These are phyloP conservation scores for Xestoiulus laeticollis DNA, from an alignment of 2,888 invertebrate genomes.

Conservation along the genomic window DNA sequence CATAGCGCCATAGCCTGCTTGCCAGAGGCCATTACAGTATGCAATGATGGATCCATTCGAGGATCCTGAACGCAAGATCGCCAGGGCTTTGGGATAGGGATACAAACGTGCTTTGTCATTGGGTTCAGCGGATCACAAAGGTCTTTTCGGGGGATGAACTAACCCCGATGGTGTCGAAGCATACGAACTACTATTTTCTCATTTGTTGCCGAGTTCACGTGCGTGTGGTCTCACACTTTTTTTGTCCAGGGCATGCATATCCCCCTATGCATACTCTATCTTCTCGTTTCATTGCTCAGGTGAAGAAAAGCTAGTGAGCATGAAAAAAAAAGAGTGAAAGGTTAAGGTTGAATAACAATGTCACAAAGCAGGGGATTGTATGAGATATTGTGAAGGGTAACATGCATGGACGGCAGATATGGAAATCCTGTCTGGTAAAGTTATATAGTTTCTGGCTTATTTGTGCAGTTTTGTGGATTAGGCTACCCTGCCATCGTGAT, in stretches of 20 bases:
- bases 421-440: not conserved
- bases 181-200: not conserved
- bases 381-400: not conserved
- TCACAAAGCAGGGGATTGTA: not conserved
- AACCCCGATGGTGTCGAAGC: not conserved
- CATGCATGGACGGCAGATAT: not conserved
- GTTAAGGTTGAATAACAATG: constrained; percentile 17
- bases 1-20: not conserved
- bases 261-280: not conserved
- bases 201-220: not conserved
- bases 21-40: not conserved
- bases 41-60: constrained; percentile 5
- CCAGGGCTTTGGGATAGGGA: not conserved
- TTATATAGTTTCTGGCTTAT: not conserved
- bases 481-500: not conserved
- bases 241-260: not conserved
- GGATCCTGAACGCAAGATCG: not conserved
- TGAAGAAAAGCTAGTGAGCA: constrained; percentile 18
- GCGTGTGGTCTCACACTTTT: constrained; percentile 14
- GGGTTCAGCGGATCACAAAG: not conserved
- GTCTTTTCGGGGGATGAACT: not conserved
- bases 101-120: constrained; percentile 13
- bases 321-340: constrained; percentile 5
- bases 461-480: not conserved
- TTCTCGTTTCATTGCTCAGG: not conserved